Conservation (phyloP, 2,888 invertebrate species). For the Sycophila texana region DNA sequence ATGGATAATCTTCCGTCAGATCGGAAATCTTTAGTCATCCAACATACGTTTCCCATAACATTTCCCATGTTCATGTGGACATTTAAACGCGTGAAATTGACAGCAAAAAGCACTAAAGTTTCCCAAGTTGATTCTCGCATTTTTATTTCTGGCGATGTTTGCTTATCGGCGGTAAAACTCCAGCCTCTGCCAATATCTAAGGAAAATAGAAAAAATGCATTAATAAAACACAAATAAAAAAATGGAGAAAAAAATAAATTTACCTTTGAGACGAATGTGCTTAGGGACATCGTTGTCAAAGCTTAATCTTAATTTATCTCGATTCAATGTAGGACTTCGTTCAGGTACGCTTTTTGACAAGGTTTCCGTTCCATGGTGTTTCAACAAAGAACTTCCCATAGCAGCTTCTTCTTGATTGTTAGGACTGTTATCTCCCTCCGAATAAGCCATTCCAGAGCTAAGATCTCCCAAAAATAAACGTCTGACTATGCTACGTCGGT, state of each 20-base stretch:
- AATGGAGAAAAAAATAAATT: background rate
- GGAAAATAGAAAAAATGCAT: slow-evolving; percentile 18
- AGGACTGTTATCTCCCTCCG: slow-evolving; percentile 73
- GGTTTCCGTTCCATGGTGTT: slow-evolving; percentile 66
- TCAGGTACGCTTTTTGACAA: slow-evolving; percentile 71
- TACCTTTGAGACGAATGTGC: slow-evolving; percentile 76
- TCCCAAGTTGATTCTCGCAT: slow-evolving; percentile 90
- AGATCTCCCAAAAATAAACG: slow-evolving; percentile 95
- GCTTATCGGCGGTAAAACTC: slow-evolving; percentile 79
- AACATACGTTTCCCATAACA: slow-evolving; percentile 98
- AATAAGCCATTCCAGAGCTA: slow-evolving; percentile 78
- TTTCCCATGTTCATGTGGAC: slow-evolving; percentile 99
- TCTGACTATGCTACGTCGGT: slow-evolving; percentile 93
- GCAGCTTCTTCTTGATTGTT: slow-evolving; percentile 71
- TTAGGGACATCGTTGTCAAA: slow-evolving; percentile 77
- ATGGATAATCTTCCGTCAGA: slow-evolving; percentile 94
- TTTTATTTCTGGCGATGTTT: slow-evolving; percentile 80
- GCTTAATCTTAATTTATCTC: slow-evolving; percentile 79
- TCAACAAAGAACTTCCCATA: slow-evolving; percentile 71
- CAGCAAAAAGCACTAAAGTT: slow-evolving; percentile 95
- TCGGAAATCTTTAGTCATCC: slow-evolving; percentile 94
- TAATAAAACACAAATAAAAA: background rate
- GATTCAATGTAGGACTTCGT: slow-evolving; percentile 73
- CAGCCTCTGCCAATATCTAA: slow-evolving; percentile 78
- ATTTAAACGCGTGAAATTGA: slow-evolving; percentile 96